Conservation (phyloP, 2,113 vertebrate genomes). For the Brachypodius melanocephalos region DNA sequence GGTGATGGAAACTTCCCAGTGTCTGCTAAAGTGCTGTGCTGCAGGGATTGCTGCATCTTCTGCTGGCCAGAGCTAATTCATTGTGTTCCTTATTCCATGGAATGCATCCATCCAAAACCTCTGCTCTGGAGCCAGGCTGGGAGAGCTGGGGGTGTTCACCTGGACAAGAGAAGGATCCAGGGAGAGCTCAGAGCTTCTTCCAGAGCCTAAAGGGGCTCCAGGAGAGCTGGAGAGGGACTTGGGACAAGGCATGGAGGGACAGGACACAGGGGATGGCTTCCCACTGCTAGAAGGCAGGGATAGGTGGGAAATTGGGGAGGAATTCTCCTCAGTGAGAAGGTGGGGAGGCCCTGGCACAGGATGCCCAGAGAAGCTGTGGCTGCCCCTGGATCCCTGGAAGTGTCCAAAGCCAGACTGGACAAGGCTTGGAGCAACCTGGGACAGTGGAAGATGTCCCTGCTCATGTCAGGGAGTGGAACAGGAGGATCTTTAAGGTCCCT, state of each 20-base stretch:
- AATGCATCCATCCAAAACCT: neutral
- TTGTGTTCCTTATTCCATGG: neutral
- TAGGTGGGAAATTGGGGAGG: neutral
- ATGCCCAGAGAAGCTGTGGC: fast-evolving
- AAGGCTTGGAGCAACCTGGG: fast-evolving
- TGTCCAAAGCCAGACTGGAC: neutral
- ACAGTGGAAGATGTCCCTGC: fast-evolving
- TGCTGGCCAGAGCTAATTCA: neutral
- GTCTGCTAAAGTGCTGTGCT: neutral
- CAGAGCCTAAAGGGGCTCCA: neutral
- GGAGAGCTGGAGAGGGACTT: neutral
- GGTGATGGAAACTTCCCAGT: neutral
- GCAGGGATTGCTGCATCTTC: no score
- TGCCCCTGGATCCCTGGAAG: neutral
- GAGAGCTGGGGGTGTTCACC: neutral
- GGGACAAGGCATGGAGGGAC: neutral
- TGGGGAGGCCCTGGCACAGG: fast-evolving
- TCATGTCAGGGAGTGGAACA: fast-evolving
- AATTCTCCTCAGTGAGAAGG: fast-evolving
- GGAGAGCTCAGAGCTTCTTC: neutral
- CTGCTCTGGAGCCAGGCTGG: neutral
- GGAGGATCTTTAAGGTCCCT: fast-evolving
- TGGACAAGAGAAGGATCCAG: neutral
- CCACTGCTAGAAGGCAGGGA: neutral
- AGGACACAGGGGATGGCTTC: neutral